Evolutionary conservation across 2,888 invertebrate species (phyloP).

Genomic region (Agonopterix arenella): DNA sequence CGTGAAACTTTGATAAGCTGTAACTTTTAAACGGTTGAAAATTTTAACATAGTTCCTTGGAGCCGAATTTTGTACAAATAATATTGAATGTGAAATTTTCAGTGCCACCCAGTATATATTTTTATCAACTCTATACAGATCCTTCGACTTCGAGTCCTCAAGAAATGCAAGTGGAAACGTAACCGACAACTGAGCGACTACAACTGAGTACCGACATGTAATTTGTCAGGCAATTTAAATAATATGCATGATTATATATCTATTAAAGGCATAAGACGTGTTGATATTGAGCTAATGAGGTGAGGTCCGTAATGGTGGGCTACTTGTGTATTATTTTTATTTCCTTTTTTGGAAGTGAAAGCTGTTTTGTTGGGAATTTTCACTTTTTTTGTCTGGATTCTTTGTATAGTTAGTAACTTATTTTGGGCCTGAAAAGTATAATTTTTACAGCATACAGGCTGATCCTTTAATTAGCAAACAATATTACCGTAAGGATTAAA

Average conservation of each 20-base stretch:
- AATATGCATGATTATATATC: conserved; percentile 73
- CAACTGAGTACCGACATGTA: conserved; percentile 63
- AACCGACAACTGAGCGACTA: conserved; percentile 64
- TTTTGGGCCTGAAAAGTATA: too few species aligned
- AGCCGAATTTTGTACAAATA: too few species aligned
- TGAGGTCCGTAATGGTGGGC: conserved; percentile 38
- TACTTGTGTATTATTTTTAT: conserved; percentile 25
- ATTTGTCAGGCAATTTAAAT: conserved; percentile 75
- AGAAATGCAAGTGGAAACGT: conserved; percentile 64
- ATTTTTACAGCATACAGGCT: too few species aligned
- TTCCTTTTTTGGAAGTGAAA: conserved; percentile 35
- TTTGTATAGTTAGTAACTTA: too few species aligned
- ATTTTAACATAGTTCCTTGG: too few species aligned
- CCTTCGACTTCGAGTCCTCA: conserved; percentile 41
- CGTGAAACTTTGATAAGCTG: too few species aligned
- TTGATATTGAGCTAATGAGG: conserved; percentile 70
- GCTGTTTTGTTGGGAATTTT: conserved; percentile 10
- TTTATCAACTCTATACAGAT: conserved; percentile 35
- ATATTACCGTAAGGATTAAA: too few species aligned
- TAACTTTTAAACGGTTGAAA: too few species aligned
- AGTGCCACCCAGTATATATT: background rate
- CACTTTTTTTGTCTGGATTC: too few species aligned
- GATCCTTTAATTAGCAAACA: too few species aligned
- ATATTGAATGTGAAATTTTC: too few species aligned
- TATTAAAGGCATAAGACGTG: conserved; percentile 68